A percentile compares a stretch with the other conserved stretches of the same genome.
Evolutionary conservation across 2,888 invertebrate genomes (phyloP).

Genomic region (Acheta domesticus): DNA sequence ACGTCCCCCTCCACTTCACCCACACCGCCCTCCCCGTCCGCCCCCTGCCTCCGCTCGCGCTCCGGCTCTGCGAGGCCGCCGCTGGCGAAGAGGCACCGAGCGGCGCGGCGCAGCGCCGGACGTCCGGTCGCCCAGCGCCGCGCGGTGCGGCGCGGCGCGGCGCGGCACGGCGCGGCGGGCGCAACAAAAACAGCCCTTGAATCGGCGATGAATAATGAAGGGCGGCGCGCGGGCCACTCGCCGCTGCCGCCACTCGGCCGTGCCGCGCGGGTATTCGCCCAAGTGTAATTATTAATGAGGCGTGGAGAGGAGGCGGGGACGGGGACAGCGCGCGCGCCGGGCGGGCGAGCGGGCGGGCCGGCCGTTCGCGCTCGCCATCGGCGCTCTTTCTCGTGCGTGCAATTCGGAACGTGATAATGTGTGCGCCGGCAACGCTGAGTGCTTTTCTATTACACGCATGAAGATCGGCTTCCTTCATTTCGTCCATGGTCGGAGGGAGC

Average conservation of each 20-base stretch:
- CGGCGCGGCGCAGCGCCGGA: not conserved
- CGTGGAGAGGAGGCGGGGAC: not conserved
- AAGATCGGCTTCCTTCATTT: no score
- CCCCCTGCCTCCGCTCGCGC: slow-evolving; percentile 23
- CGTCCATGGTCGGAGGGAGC: no score
- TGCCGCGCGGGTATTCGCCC: not conserved
- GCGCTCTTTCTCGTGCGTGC: no score
- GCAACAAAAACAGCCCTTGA: slow-evolving; percentile 18
- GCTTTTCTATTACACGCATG: no score
- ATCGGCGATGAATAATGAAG: not conserved
- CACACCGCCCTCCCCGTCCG: not conserved
- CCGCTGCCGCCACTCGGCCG: not conserved
- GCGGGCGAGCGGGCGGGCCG: no score
- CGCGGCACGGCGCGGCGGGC: not conserved
- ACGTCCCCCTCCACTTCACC: no score
- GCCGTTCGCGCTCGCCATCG: no score
- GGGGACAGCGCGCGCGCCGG: no score
- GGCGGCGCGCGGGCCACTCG: not conserved
- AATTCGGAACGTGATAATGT: no score
- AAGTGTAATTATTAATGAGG: not conserved
- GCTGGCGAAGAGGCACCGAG: not conserved
- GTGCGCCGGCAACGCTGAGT: no score
- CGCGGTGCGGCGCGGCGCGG: not conserved
- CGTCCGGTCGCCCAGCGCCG: not conserved
- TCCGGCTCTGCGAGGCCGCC: not conserved